Base-by-base conservation (phyloP, 2,888 invertebrate species). In the Tetanocera ferruginea region DNA sequence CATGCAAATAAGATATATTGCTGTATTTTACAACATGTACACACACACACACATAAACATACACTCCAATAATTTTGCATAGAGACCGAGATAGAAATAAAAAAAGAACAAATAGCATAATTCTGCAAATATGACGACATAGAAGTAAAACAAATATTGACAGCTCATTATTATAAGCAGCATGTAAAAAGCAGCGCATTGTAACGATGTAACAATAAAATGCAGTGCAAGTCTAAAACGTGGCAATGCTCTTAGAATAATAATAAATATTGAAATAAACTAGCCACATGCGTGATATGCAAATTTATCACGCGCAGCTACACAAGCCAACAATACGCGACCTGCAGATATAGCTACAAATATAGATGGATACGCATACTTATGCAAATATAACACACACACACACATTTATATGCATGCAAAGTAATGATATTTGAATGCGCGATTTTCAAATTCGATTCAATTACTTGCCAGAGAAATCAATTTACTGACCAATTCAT, bases 91-190 rank as follows among this genome's bases (percentile, higher is more conserved):
- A 43, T 43, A 43, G 43, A 25, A 69, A 69, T 51, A 51, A 69
- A 49, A 51, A 6, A 34, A 17, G 23, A 25, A 69, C 25, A 69
- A 69, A 69, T 51, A 69, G 25, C 49, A 34, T 51, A 69, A 69
- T 69, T 69, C 49, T 34, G 69, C 69, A 69, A 69, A 69, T 51
- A 69, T 31, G 69, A 28, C 25, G 51, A 43, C 11, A 14, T 43
- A 43, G 51, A 51, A 69, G n/a, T 51, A 25, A 69, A 69, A 69
- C 51, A 69, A 69, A 69, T 69, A 69, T 69, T 69, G 69, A 69
- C 69, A 69, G 69, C 69, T 69, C 69, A 69, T 69, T 69, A 69
- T 34, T 69, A 69, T n/a, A 69, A 28, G 51, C 51, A 51, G 37
- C 67, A 17, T 23, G 69, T 23, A 28, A 23, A 49, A 34, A n/a